phyloP scores from a whole-genome alignment of 2,113 vertebrate genomes.

The Poeciliopsis retropinna region DNA sequence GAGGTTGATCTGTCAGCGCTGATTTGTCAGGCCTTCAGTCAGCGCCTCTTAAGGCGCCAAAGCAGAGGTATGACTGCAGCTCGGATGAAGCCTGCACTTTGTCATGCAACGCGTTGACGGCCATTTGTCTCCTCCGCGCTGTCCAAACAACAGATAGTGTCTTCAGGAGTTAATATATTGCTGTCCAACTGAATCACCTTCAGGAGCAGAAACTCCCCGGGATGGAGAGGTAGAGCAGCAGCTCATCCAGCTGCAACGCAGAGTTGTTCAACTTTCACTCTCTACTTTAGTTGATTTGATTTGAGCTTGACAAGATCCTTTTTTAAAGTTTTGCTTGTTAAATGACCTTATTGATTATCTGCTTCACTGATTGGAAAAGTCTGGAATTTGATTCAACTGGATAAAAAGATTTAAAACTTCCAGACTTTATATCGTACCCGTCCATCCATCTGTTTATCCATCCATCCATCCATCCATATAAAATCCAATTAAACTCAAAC shows the following conservation, averaged over 20 bases:
- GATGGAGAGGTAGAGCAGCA: constrained; percentile 3
- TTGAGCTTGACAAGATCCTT: no score
- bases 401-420: no score
- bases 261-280: neutral
- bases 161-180: constrained; percentile 56
- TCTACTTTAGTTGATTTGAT: no score
- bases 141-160: constrained; percentile 56
- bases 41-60: constrained; percentile 35
- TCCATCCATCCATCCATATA: no score
- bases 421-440: no score
- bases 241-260: neutral
- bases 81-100: constrained; percentile 45
- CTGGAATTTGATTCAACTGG: no score
- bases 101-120: constrained; percentile 41
- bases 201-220: constrained; percentile 6
- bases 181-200: constrained; percentile 56
- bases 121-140: constrained; percentile 44
- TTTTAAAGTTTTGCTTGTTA: no score
- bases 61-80: constrained; percentile 39
- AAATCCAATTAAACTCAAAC: no score
- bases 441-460: no score
- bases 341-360: no score
- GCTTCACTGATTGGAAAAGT: no score
- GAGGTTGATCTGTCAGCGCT: constrained; percentile 69
- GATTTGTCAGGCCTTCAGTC: constrained; percentile 68